Conservation (phyloP, 2,113 vertebrate species). For the Campylorhamphus procurvoides region DNA sequence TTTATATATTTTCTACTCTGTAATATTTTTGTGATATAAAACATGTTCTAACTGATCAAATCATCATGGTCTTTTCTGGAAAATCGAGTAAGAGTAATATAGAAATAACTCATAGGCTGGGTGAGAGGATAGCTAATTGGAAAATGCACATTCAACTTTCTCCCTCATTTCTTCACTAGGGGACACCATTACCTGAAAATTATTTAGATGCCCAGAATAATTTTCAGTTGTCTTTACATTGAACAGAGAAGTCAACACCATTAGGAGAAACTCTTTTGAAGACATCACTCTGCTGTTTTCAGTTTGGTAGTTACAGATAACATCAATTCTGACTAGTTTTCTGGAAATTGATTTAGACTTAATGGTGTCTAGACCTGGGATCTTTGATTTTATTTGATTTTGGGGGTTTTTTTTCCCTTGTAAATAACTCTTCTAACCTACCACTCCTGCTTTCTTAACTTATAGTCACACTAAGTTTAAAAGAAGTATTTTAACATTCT, state of each 20-base stretch:
- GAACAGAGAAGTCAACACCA: not conserved
- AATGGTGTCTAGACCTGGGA: not conserved
- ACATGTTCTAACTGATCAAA: not conserved
- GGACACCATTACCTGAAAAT: not conserved
- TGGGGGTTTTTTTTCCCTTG: not conserved
- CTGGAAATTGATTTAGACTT: not conserved
- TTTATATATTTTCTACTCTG: not conserved
- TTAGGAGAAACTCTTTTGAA: not conserved
- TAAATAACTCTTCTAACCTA: not conserved
- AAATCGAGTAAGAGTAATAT: not conserved
- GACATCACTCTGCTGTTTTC: not conserved
- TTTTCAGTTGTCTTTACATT: not conserved
- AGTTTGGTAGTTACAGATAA: not conserved
- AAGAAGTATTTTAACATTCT: not conserved
- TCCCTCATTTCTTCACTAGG: not conserved
- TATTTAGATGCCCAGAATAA: not conserved
- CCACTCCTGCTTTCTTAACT: not conserved
- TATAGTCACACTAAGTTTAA: not conserved
- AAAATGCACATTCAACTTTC: not conserved
- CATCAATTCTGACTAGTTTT: not conserved
- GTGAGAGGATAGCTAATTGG: not conserved
- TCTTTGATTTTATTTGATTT: accelerated
- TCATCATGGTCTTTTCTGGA: not conserved
- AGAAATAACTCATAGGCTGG: not conserved
- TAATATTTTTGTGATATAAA: not conserved